Base-by-base conservation (phyloP, 1,140 invertebrate genomes). In the Centruroides sculpturatus region DNA sequence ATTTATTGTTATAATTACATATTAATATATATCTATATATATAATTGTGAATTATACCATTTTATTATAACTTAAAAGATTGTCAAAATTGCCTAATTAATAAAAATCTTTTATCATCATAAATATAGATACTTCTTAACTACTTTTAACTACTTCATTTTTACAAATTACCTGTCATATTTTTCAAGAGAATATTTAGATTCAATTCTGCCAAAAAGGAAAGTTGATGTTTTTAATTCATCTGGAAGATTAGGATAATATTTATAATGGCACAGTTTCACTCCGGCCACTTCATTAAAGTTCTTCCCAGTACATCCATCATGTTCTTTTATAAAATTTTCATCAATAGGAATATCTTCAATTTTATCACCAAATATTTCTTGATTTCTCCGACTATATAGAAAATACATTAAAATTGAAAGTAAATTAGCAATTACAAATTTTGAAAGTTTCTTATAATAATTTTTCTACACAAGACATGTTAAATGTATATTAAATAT, bases 341-440 rank as follows among this genome's bases (percentile, higher is more conserved):
- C 57, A 48, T 55, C 54, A 52, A 64, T 63, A 12, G 50, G 51
- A 13, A 66, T 64, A 9, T 64, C 63, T 8, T 51, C 47, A 10
- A 59, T 55, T 12, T 35, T 48, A 55, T 59, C 60, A 57, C 57
- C 59, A 8, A 58, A 53, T 10, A 66, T 64, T 13, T 64, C 12
- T 47, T 66, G 63, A 41, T 64, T 65, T 13, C 50, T 59, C 2
- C 60, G 65, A 48, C 65, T 66, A 49, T n/a, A 64, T 54, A 34
- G 23, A 54, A 47, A 56, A 47, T 13, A 55, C 4, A 34, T 36
- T 41, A 41, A 41, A 41, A 23, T 23, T 23, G 23, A 23, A 23
- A 23, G 23, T 23, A 23, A 23, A 23, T 23, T 23, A 23, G 23
- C 23, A 23, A 23, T 23, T 23, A 23, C 23, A 23, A 23, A 23